Percentiles rank a stretch among this genome's conserved stretches.
Evolutionary conservation across 2,888 invertebrate species (phyloP).

Genomic region (Pedicia rivosa): DNA sequence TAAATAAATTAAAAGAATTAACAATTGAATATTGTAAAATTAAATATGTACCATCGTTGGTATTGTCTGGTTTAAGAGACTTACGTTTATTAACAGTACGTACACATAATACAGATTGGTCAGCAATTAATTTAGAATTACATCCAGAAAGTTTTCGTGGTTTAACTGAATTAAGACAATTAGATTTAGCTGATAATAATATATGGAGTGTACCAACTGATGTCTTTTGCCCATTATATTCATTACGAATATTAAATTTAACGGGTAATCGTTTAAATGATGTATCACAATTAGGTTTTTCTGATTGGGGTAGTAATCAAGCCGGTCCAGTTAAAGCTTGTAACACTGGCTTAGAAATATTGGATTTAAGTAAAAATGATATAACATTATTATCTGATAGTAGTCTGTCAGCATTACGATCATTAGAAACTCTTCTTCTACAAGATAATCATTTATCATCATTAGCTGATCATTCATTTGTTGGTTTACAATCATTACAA

Average conservation of each 20-base stretch:
- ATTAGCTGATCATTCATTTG: slow-evolving; percentile 59
- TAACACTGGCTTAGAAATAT: slow-evolving; percentile 46
- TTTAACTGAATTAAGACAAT: slow-evolving; percentile 44
- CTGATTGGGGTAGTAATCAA: slow-evolving; percentile 49
- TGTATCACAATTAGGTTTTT: slow-evolving; percentile 55
- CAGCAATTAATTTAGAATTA: slow-evolving; percentile 58
- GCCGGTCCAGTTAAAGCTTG: slow-evolving; percentile 51
- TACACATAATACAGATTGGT: slow-evolving; percentile 69
- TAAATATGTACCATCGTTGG: slow-evolving; percentile 51
- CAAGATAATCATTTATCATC: slow-evolving; percentile 61
- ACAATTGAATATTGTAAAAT: slow-evolving; percentile 64
- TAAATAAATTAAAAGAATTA: slow-evolving; percentile 61
- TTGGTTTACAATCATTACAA: slow-evolving; percentile 48
- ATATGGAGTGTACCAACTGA: slow-evolving; percentile 58
- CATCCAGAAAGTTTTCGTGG: slow-evolving; percentile 54
- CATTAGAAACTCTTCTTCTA: slow-evolving; percentile 50
- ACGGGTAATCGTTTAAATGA: slow-evolving; percentile 65
- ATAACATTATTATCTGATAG: slow-evolving; percentile 53
- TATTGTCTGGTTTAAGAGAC: slow-evolving; percentile 47
- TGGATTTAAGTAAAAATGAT: slow-evolving; percentile 61
- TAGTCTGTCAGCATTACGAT: slow-evolving; percentile 49
- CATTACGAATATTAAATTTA: slow-evolving; percentile 51
- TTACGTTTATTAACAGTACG: slow-evolving; percentile 48
- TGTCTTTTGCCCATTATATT: slow-evolving; percentile 52
- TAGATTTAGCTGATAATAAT: slow-evolving; percentile 60